These are phyloP conservation scores for Nautilus pompilius DNA, from an alignment of 1,140 invertebrate species.

Conservation along the genomic window DNA sequence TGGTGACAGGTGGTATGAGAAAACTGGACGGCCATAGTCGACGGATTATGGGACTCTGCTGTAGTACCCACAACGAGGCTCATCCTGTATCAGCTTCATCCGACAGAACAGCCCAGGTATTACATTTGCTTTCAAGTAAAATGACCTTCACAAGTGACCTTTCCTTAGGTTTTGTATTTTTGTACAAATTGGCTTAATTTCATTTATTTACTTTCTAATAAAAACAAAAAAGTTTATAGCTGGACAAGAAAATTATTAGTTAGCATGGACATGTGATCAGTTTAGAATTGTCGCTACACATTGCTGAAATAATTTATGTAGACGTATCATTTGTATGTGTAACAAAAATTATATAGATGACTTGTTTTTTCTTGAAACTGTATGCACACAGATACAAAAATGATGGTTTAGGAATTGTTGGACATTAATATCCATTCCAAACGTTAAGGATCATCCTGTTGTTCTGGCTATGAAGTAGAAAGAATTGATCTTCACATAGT, in stretches of 20 bases:
- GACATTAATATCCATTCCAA: no score
- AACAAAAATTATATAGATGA: no score
- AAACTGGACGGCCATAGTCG: slow-evolving; percentile 62
- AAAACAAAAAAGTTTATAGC: no score
- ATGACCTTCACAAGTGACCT: background rate
- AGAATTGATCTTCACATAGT: no score
- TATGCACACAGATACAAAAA: no score
- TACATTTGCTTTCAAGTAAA: slow-evolving; percentile 1
- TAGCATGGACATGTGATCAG: background rate
- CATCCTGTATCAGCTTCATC: slow-evolving; percentile 68
- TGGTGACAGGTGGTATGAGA: slow-evolving; percentile 47
- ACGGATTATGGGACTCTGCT: slow-evolving; percentile 64
- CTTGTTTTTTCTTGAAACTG: no score
- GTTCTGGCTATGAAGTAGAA: no score
- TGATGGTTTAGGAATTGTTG: no score
- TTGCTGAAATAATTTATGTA: background rate
- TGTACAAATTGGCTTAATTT: background rate
- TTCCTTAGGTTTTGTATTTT: background rate
- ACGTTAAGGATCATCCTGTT: no score
- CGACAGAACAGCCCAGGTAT: slow-evolving; percentile 68
- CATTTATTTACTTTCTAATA: background rate
- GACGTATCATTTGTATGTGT: no score
- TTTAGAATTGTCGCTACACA: background rate
- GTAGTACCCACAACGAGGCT: slow-evolving; percentile 71
- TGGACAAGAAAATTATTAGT: no score